phyloP scores from a whole-genome alignment of 1,140 invertebrate species.

The Tribolium castaneum region DNA sequence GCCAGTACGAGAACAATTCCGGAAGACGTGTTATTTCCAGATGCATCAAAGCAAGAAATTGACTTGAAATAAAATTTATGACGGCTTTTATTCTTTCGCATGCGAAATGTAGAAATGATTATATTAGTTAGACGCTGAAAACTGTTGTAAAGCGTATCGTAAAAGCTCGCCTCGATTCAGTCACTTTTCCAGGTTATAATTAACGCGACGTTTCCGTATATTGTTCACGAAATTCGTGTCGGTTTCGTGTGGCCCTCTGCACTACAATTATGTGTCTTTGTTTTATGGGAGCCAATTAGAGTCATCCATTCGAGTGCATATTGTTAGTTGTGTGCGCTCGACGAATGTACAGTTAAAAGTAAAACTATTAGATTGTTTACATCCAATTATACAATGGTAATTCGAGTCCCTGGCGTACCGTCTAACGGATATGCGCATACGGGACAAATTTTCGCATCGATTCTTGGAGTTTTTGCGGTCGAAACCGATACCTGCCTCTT shows the following conservation, averaged over 20 bases:
- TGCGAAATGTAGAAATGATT: conserved; percentile 2
- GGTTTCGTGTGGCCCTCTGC: not conserved
- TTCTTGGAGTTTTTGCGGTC: not conserved
- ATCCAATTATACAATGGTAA: conserved; percentile 23
- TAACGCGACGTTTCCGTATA: not conserved
- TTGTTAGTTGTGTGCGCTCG: not conserved
- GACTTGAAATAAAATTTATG: conserved; percentile 30
- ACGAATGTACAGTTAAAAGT: conserved; percentile 16
- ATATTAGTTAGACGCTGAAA: conserved; percentile 13
- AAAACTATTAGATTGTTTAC: conserved; percentile 26
- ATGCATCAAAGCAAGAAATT: conserved; percentile 28
- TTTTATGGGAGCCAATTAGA: conserved; percentile 30
- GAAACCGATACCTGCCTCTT: not conserved
- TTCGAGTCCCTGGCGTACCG: not conserved
- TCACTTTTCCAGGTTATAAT: not conserved
- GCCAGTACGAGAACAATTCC: not conserved
- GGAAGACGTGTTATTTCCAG: conserved; percentile 17
- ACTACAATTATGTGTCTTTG: not conserved
- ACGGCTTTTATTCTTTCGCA: conserved; percentile 25
- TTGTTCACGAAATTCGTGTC: conserved; percentile 2
- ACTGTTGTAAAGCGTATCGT: not conserved
- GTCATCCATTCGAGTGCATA: not conserved
- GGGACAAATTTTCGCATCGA: not conserved
- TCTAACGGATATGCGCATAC: conserved; percentile 11
- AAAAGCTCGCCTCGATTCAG: not conserved